Evolutionary conservation across 2,113 vertebrate species (phyloP), one percentile per base, ranked within the genome.

Genomic region (Ammodytes dubius): DNA sequence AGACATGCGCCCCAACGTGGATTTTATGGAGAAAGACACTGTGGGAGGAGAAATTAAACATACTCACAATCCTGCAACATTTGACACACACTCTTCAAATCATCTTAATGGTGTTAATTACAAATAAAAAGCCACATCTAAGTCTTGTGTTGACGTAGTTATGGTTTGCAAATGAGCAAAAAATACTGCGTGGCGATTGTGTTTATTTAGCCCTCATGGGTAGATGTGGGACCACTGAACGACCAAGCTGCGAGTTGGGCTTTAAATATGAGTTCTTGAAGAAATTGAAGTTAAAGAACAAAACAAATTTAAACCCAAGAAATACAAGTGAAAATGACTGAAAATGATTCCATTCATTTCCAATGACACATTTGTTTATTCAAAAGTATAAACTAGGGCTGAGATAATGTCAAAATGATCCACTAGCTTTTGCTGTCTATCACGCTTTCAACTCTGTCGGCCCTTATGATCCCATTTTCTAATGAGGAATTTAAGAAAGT

Each of bases 81-180:
- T 85, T 89, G 87, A 84, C 87, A 73, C 69, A 60, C 47, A 46
- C 78, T 84, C 60, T 70, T 73, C 85, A 87, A 87, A 93, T 91
- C 89, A 86, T 90, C 86, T 84, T 89, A 93, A 92, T 87, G 66
- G 91, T 83, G 84, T 87, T 89, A 90, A 91, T 91, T 92, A 91
- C 92, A 88, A 86, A 84, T 92, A 91, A 91, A 88, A 86, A 84
- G 69, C 43, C 58, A 59, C 82, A 85, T 90, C 92, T 60, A 79
- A 84, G 65, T 81, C 82, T 27, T 77, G 71, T 83, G 79, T 84
- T 90, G 88, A 79, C 77, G 69, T 90, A 91, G 77, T 88, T 84
- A 90, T 77, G 77, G 83, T 82, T 88, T 61, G 74, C 11, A 71
- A 77, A 85, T 65, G 54, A 72, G 79, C 77, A 82, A 85, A 85